phyloP scores from a whole-genome alignment of 2,888 invertebrate species.

The Agriopis marginaria region DNA sequence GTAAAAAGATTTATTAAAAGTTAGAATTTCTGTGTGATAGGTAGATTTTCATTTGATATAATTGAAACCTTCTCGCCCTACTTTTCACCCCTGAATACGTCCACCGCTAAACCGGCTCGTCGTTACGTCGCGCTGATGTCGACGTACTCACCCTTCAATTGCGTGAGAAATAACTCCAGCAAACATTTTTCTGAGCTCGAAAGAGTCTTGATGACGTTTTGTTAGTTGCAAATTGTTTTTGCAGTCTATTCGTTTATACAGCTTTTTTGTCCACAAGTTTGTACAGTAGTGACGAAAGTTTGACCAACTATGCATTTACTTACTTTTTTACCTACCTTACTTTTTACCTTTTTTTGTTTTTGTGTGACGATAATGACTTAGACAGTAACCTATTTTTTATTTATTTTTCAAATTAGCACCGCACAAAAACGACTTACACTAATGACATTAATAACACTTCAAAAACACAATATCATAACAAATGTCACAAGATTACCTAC shows the following conservation, averaged over 20 bases:
- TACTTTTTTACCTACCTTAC: too few relatives aligned
- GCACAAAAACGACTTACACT: too few relatives aligned
- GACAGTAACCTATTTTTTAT: too few relatives aligned
- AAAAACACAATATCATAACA: too few relatives aligned
- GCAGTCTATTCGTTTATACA: conserved; percentile 21
- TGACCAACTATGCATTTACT: conserved; percentile 9
- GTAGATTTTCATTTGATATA: not conserved
- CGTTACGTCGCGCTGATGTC: conserved; percentile 56
- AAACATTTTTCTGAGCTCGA: conserved; percentile 42
- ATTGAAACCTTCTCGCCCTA: not conserved
- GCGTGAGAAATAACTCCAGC: conserved; percentile 54
- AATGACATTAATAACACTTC: too few relatives aligned
- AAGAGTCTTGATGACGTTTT: conserved; percentile 51
- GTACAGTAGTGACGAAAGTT: conserved; percentile 21
- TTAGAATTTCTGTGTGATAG: too few relatives aligned
- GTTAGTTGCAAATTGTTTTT: conserved; percentile 35
- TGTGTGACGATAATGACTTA: not conserved
- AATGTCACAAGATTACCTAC: too few relatives aligned
- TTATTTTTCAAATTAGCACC: too few relatives aligned
- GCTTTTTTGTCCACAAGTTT: conserved; percentile 25
- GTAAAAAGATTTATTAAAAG: too few relatives aligned
- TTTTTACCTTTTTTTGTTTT: not conserved
- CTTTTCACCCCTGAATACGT: conserved; percentile 23
- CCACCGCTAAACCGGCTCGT: conserved; percentile 35
- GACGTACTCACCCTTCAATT: conserved; percentile 59